Base-by-base conservation (phyloP, 2,797 vertebrate genomes). In the Semotilus atromaculatus region DNA sequence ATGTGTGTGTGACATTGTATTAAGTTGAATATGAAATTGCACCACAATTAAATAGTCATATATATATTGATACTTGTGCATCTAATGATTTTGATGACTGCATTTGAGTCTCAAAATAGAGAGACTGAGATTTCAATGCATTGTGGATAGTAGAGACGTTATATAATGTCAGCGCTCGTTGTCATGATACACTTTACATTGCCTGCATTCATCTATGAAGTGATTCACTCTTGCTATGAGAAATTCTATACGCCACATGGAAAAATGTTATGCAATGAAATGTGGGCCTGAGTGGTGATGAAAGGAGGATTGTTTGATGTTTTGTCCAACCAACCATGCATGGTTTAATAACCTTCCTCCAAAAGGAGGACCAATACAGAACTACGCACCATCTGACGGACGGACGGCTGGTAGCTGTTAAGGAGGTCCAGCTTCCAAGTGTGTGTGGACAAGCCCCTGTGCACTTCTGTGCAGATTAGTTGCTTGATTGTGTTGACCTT, bases 401-500 rank as follows among this genome's bases (percentile, higher is more conserved):
- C 11, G 16, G 31, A 43, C 8, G 19, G 23, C 68, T 7, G 31
- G 21, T 43, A 7, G 60, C 45, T 73, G 31, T 67, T 66, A 53
- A 73, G 21, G 62, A 70, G 40, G 7, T 75, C n/a, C 14, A 73
- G 51, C 68, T 55, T 64, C 21, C 72, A 66, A 73, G 64, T 48
- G 64, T 72, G 64, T 87, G 36, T 64, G 73, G 74, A 80, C 40
- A 66, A 72, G 10, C 53, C 38, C 51, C 40, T n/a, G 21, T 79
- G 85, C 3, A 10, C 66, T 81, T 53, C 73, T 66, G 43, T 81
- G 64, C 62, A 53, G 73, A 68, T 87, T 87, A 85, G 77, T 67
- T 83, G 85, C 71, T 84, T 85, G 71, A 68, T 73, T 76, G 36
- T 88, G 76, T 81, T 86, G 82, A 83, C 82, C 76, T 81, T 86